A percentile compares a stretch with the other conserved stretches of the same genome.
Evolutionary conservation across 2,888 invertebrate genomes (phyloP).

Genomic region (Apeira syringaria): DNA sequence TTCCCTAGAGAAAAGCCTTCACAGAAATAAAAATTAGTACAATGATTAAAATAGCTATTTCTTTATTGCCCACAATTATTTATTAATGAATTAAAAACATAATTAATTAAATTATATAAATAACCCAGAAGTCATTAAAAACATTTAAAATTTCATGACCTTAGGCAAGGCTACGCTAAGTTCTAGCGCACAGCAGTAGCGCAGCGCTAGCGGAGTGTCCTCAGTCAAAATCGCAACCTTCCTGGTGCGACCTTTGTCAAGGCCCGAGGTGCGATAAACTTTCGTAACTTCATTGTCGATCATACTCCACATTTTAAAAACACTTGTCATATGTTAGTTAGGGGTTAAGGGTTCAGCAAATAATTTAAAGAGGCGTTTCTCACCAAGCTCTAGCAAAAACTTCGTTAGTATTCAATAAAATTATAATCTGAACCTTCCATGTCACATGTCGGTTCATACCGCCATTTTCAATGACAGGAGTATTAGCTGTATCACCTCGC

Average conservation of each 20-base stretch:
- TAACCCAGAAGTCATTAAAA: constrained; percentile 29
- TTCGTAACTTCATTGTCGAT: constrained; percentile 47
- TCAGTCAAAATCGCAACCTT: constrained; percentile 41
- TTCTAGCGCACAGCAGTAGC: constrained; percentile 9
- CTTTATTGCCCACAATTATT: no score
- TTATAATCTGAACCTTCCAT: no score
- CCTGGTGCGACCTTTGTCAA: constrained; percentile 46
- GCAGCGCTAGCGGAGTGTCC: constrained; percentile 17
- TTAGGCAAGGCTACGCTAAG: constrained; percentile 13
- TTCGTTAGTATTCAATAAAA: no score
- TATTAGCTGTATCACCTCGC: no score
- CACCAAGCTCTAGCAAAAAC: no score
- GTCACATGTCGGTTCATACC: no score
- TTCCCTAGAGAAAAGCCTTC: no score
- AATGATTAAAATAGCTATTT: no score
- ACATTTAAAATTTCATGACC: constrained; percentile 18
- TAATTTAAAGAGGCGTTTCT: no score
- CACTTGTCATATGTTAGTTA: constrained; percentile 22
- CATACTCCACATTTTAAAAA: constrained; percentile 34
- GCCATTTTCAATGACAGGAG: no score
- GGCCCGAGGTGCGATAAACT: constrained; percentile 50
- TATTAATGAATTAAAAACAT: not conserved
- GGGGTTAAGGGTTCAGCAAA: constrained; percentile 25
- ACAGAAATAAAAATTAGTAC: no score
- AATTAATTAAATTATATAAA: constrained; percentile 8